Evolutionary conservation across 2,888 invertebrate genomes (phyloP).

Genomic region (Celastrina argiolus): DNA sequence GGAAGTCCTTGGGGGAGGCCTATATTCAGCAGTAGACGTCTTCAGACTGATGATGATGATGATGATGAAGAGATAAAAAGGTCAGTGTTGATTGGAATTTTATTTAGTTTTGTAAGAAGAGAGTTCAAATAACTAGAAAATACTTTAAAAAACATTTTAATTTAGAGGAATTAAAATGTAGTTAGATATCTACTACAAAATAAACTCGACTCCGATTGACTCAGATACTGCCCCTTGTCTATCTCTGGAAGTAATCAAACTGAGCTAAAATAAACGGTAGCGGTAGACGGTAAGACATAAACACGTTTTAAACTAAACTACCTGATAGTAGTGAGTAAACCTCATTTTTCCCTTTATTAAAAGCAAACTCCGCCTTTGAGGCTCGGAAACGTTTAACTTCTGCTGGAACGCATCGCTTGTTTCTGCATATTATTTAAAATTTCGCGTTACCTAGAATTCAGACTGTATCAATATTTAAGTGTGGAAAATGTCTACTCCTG

Average conservation of each 20-base stretch:
- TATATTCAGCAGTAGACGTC: too few relatives aligned
- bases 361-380: conserved; percentile 27
- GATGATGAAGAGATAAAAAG: too few relatives aligned
- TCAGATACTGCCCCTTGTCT: neutral
- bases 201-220: neutral
- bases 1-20: too few relatives aligned
- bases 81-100: too few relatives aligned
- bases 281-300: neutral
- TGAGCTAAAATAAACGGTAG: conserved; percentile 5
- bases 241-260: neutral
- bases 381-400: conserved; percentile 19
- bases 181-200: neutral
- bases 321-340: conserved; percentile 22
- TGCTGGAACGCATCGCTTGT: conserved; percentile 16
- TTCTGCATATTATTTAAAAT: conserved; percentile 22
- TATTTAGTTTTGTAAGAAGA: too few relatives aligned
- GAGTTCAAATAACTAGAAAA: too few relatives aligned
- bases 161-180: neutral
- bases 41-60: too few relatives aligned
- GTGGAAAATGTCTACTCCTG: neutral
- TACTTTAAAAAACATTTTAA: too few relatives aligned
- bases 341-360: conserved; percentile 29
- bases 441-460: conserved; percentile 8
- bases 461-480: conserved; percentile 5
- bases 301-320: conserved; percentile 9